A percentile compares a stretch with the other conserved stretches of the same genome.
phyloP scores from a whole-genome alignment of 2,113 vertebrate genomes.

The Boleophthalmus pectinirostris region DNA sequence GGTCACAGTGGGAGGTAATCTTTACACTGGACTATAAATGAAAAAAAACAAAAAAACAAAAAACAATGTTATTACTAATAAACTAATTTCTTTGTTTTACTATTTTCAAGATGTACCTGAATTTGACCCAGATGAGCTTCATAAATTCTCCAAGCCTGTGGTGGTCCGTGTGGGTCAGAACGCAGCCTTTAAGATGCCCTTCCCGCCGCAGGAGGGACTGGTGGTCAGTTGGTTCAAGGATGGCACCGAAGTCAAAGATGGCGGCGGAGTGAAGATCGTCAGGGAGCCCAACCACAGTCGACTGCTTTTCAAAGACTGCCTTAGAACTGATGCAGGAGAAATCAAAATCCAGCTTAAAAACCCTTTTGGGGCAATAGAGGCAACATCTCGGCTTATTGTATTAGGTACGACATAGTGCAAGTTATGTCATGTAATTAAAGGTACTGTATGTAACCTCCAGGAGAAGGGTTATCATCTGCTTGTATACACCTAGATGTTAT shows the following conservation, averaged over 20 bases:
- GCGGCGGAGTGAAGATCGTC: conserved; percentile 73
- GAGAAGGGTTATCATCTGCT: not conserved
- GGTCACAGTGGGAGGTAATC: conserved; percentile 69
- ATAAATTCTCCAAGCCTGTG: conserved; percentile 80
- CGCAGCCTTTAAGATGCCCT: conserved; percentile 80
- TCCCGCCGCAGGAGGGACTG: conserved; percentile 76
- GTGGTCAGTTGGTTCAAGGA: conserved; percentile 82
- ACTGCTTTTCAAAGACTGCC: conserved; percentile 78
- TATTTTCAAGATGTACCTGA: conserved; percentile 76
- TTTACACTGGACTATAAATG: not conserved
- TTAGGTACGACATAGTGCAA: conserved; percentile 62
- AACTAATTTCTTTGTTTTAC: conserved; percentile 16
- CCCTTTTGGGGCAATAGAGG: conserved; percentile 75
- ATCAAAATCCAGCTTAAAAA: conserved; percentile 85
- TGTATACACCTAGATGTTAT: not conserved
- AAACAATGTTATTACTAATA: not conserved
- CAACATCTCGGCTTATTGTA: conserved; percentile 76
- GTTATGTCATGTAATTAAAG: not conserved
- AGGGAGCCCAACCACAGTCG: conserved; percentile 75
- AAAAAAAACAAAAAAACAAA: too few relatives aligned
- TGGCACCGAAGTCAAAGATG: conserved; percentile 70
- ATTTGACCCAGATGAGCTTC: conserved; percentile 76
- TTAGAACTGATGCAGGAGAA: conserved; percentile 79
- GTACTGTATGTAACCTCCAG: not conserved
- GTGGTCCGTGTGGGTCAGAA: conserved; percentile 81